Conservation (phyloP, 2,888 invertebrate species). For the Drosophila paracracens region DNA sequence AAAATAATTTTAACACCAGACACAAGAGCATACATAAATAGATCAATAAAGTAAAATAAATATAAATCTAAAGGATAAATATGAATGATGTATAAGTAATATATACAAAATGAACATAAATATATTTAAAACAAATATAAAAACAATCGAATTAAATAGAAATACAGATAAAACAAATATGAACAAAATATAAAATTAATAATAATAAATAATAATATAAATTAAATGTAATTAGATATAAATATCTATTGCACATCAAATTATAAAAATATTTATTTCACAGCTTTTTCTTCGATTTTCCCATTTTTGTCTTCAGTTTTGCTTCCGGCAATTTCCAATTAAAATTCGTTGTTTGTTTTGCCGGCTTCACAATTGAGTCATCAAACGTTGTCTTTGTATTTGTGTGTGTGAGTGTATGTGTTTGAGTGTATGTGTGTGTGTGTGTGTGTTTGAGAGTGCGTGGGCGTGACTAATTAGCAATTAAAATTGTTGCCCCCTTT, state of each 20-base stretch:
- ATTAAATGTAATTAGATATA: background rate
- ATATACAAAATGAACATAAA: no score
- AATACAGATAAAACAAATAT: background rate
- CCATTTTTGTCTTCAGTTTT: slow-evolving; percentile 7
- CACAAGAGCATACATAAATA: background rate
- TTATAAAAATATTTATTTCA: background rate
- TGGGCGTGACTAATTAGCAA: slow-evolving; percentile 76
- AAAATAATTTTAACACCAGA: background rate
- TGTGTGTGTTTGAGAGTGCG: slow-evolving; percentile 16
- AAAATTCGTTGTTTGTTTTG: slow-evolving; percentile 48
- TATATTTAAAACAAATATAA: no score
- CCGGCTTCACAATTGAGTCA: slow-evolving; percentile 63
- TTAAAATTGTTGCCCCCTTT: slow-evolving; percentile 55
- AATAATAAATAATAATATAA: background rate
- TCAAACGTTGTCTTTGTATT: slow-evolving; percentile 17
- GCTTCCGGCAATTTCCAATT: slow-evolving; percentile 53
- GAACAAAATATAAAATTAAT: background rate
- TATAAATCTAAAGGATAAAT: background rate
- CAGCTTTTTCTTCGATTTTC: background rate
- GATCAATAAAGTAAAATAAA: background rate
- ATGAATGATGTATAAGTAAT: no score
- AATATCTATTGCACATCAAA: background rate
- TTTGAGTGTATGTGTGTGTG: background rate
- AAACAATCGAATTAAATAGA: no score
- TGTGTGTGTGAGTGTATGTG: background rate